Percentiles rank a stretch among this genome's conserved stretches.
Conservation (phyloP, 2,888 invertebrate species). For the Heterodera filipjevi region DNA sequence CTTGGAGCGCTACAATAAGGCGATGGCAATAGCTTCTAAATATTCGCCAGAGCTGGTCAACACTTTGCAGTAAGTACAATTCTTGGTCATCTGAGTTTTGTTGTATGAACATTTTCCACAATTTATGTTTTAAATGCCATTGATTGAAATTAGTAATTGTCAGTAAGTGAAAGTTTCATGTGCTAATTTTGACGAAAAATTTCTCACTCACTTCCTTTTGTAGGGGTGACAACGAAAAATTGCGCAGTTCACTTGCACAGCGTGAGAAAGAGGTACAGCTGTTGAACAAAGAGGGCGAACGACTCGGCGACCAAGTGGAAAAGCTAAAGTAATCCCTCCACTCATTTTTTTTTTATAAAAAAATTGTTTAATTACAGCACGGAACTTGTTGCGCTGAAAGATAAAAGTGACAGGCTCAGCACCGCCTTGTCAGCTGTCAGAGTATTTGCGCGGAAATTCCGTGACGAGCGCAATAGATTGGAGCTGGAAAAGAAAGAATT, state of each 20-base stretch:
- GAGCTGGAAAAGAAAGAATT: slow-evolving; percentile 14
- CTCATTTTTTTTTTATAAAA: background rate
- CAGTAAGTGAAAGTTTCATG: too few species aligned
- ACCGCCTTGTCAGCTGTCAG: slow-evolving; percentile 10
- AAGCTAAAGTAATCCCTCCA: too few species aligned
- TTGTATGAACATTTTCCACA: background rate
- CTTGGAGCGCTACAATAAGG: slow-evolving; percentile 28
- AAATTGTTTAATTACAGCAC: slow-evolving; percentile 15
- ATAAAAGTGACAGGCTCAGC: background rate
- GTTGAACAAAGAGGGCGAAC: slow-evolving; percentile 24
- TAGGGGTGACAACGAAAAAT: slow-evolving; percentile 33
- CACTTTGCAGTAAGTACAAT: slow-evolving; percentile 33
- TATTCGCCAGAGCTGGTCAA: slow-evolving; percentile 31
- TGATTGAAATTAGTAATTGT: too few species aligned
- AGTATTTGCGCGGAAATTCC: slow-evolving; percentile 30
- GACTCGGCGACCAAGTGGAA: slow-evolving; percentile 24
- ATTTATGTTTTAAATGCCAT: too few species aligned
- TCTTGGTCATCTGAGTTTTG: too few species aligned
- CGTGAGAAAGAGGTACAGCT: slow-evolving; percentile 27
- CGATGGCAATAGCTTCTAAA: slow-evolving; percentile 29
- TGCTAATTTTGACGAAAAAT: too few species aligned
- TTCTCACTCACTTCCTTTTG: background rate
- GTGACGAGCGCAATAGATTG: slow-evolving; percentile 21
- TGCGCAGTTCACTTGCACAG: slow-evolving; percentile 26
- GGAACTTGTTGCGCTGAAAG: background rate